phyloP scores from a whole-genome alignment of 2,113 vertebrate species.

The Percina caprodes region DNA sequence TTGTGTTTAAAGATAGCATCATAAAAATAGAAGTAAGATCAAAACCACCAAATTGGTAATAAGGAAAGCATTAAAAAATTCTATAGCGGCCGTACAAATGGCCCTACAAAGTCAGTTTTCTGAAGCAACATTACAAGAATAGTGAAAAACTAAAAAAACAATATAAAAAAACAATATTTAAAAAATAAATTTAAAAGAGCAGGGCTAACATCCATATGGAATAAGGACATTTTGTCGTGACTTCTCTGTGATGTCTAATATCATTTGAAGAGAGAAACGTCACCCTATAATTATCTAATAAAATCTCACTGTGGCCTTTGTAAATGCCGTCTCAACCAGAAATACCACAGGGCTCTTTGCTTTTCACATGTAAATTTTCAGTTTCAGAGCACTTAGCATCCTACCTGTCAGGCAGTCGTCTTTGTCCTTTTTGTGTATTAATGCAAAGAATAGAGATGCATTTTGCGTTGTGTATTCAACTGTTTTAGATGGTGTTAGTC shows the following conservation, averaged over 20 bases:
- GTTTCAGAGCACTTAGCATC: conserved; percentile 59
- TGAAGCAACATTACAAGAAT: not conserved
- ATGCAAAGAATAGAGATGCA: conserved; percentile 41
- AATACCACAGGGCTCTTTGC: not conserved
- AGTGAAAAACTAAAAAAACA: not conserved
- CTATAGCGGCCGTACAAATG: not conserved
- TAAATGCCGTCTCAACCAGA: conserved; percentile 9
- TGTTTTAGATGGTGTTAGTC: not conserved
- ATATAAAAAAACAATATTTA: no score
- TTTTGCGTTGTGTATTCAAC: conserved; percentile 67
- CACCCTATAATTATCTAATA: not conserved
- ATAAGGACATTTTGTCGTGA: not conserved
- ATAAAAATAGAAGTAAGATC: not conserved
- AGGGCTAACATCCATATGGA: not conserved
- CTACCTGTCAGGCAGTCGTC: conserved; percentile 44
- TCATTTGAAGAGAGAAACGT: not conserved
- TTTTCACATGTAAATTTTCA: conserved; percentile 65
- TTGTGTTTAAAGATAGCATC: not conserved
- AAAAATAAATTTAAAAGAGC: not conserved
- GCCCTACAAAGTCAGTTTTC: not conserved
- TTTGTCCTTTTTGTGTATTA: conserved; percentile 62
- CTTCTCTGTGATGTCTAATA: not conserved
- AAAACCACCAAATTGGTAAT: not conserved
- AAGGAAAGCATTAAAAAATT: not conserved
- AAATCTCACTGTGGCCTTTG: conserved; percentile 4